Evolutionary conservation across 2,888 invertebrate genomes (phyloP), one percentile per base, ranked within the genome.

Genomic region (Choristoneura rosaceana): DNA sequence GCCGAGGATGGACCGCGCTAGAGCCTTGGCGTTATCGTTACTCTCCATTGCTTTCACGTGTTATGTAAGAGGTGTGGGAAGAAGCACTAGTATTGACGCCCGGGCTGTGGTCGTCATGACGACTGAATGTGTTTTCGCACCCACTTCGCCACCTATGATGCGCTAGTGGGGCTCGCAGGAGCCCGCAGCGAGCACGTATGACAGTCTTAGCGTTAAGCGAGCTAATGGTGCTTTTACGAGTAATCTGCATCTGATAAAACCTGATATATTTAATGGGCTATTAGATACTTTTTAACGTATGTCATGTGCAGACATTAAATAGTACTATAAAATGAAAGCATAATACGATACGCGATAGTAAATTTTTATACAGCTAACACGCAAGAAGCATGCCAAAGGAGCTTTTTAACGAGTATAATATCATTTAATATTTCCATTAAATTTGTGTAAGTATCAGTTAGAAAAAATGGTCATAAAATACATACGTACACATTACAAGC

Each of bases 1-100:
- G 69, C 96, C 96, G n/a, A 97, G 90, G 66, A 96, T 96, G 74
- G 95, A 95, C 63, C 94, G 94, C 52, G 94, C 93, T 78, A 94
- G 94, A 34, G 92, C 92, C 82, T 90, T 91, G 17, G 90, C 94
- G 74, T 87, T 89, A 64, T 92, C 92, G 74, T 87, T 84, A 74
- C 77, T 87, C 67, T 90, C 89, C 85, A 90, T 89, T 68, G 75
- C 80, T 74, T 52, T 64, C 66, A 71, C 66, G 66, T 71, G 81
- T 92, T 90, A 90, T 79, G 87, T 89, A 92, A 92, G 77, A 83
- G 80, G 88, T 88, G 89, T 90, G 83, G 87, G 84, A 79, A 84
- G 80, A 85, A 89, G 86, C 86, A 88, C 86, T 81, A 84, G 84
- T 93, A 92, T 91, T 83, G 91, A 92, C 93, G 91, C 93, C 89